These are phyloP conservation scores for Elanoides forficatus DNA, from an alignment of 2,113 vertebrate genomes.

Conservation along the genomic window DNA sequence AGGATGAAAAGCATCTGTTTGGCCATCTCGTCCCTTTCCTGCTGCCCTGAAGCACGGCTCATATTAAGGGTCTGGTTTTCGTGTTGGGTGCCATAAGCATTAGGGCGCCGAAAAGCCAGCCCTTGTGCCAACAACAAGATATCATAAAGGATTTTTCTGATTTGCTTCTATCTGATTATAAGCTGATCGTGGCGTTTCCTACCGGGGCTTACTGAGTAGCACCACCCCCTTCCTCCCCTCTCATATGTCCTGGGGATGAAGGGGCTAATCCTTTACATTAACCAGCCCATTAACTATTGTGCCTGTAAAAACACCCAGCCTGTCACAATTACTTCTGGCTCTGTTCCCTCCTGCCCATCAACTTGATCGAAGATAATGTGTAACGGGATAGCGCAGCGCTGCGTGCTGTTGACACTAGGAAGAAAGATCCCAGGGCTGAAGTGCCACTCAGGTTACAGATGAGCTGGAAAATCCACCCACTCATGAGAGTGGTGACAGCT, in stretches of 20 bases:
- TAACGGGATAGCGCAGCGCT: slow-evolving; percentile 36
- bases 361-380: slow-evolving; percentile 56
- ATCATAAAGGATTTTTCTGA: neutral
- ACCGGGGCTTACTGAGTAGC: neutral
- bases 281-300: slow-evolving; percentile 62
- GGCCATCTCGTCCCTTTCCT: neutral
- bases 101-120: neutral
- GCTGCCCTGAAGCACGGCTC: neutral
- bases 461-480: slow-evolving; percentile 67
- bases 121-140: neutral
- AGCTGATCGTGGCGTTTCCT: neutral
- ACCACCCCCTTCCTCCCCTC: neutral
- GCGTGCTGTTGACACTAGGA: slow-evolving; percentile 63
- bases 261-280: slow-evolving; percentile 69
- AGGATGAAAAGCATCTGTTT: neutral
- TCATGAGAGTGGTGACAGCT: slow-evolving; percentile 63
- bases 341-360: slow-evolving; percentile 58
- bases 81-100: neutral
- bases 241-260: slow-evolving; percentile 11
- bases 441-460: slow-evolving; percentile 68
- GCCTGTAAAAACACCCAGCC: slow-evolving; percentile 63
- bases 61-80: fast-evolving
- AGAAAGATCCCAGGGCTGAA: slow-evolving; percentile 62
- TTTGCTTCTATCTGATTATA: neutral
- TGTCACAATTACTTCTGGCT: slow-evolving; percentile 43